Conservation (phyloP, 2,113 vertebrate species). For the Bujurquina vittata region DNA sequence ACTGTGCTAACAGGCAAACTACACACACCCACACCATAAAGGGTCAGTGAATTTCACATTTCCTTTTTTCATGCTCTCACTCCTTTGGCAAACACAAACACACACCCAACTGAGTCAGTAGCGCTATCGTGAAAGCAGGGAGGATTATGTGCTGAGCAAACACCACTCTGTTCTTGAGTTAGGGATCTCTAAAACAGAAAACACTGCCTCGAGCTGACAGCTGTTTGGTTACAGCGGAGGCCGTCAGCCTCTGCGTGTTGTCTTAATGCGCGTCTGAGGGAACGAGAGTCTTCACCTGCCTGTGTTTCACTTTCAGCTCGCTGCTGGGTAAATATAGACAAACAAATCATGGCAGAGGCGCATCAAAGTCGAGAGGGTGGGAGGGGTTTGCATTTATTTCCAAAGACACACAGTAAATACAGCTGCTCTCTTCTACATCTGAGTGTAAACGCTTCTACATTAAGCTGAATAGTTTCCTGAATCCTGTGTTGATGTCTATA, state of each 20-base stretch:
- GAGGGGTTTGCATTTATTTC: conserved; percentile 73
- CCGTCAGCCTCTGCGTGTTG: not conserved
- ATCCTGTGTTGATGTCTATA: conserved; percentile 2
- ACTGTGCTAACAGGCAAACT: no score
- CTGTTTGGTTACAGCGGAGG: conserved; percentile 18
- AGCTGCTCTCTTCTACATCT: conserved; percentile 61
- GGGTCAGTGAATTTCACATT: no score
- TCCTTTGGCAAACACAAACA: not conserved
- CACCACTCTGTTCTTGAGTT: not conserved
- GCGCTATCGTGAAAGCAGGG: not conserved
- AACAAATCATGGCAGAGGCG: conserved; percentile 46
- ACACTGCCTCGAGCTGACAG: conserved; percentile 20
- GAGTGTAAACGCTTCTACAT: conserved; percentile 45
- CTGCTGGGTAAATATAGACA: conserved; percentile 3
- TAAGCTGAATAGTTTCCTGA: conserved; percentile 54
- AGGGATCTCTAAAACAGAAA: conserved; percentile 35
- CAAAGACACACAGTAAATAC: conserved; percentile 70
- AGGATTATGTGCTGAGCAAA: conserved; percentile 17
- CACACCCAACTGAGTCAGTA: conserved; percentile 13
- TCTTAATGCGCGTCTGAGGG: not conserved
- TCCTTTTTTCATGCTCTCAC: no score
- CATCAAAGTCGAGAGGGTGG: conserved; percentile 27
- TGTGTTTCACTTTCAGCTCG: conserved; percentile 20
- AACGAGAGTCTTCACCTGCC: conserved; percentile 36
- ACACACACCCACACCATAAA: no score